phyloP scores from a whole-genome alignment of 2,113 vertebrate species.

The Excalfactoria chinensis region DNA sequence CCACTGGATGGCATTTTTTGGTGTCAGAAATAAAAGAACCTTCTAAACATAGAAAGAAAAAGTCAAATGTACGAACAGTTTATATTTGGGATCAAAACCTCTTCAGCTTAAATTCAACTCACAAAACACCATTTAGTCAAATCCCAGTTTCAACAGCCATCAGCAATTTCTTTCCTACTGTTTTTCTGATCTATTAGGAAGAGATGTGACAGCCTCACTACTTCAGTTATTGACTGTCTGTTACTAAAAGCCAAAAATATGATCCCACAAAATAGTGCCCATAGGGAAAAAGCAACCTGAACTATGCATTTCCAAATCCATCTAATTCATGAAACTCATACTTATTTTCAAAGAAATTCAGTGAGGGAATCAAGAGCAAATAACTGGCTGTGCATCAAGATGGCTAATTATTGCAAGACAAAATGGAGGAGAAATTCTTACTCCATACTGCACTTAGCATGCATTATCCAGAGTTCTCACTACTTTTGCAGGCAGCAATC shows the following conservation, averaged over 20 bases:
- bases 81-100: neutral
- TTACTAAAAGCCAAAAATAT: neutral
- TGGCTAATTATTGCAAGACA: neutral
- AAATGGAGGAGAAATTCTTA: conserved; percentile 48
- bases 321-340: neutral
- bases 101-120: neutral
- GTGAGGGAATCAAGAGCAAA: neutral
- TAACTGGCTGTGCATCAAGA: fast-evolving
- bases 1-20: neutral
- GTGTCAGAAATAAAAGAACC: neutral
- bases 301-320: neutral
- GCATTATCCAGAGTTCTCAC: neutral
- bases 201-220: neutral
- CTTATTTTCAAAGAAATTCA: neutral
- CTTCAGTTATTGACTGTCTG: neutral
- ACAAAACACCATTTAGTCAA: neutral
- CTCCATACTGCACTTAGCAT: neutral
- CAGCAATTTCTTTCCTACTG: neutral
- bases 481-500: neutral
- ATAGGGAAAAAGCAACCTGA: neutral
- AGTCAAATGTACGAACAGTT: neutral
- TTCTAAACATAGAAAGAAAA: neutral
- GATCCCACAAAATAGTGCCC: neutral
- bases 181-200: neutral
- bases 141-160: neutral